phyloP scores from a whole-genome alignment of 2,797 vertebrate species.

The Thunnus albacares region DNA sequence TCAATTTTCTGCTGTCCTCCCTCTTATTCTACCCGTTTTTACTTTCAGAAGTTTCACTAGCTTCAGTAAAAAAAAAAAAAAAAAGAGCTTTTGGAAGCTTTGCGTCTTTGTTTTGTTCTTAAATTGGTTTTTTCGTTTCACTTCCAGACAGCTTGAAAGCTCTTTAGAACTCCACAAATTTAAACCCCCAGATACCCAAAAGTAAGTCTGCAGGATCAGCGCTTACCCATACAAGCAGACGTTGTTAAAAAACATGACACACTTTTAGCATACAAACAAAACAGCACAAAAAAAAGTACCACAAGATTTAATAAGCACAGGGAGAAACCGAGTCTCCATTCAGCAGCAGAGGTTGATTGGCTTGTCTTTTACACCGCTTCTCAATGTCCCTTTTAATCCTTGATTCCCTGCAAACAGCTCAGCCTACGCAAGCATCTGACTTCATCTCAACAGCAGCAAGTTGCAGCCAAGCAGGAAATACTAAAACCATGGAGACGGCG shows the following conservation, averaged over 20 bases:
- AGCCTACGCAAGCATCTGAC: constrained; percentile 68
- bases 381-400: constrained; percentile 54
- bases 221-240: not conserved
- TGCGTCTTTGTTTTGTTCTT: constrained; percentile 13
- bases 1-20: constrained; percentile 21
- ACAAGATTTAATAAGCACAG: constrained; percentile 27
- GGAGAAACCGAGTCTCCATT: constrained; percentile 11
- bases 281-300: not conserved
- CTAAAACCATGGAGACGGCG: constrained; percentile 72
- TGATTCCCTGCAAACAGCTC: constrained; percentile 53
- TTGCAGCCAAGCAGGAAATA: constrained; percentile 67
- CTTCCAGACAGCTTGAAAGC: constrained; percentile 21
- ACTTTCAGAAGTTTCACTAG: constrained; percentile 20
- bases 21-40: constrained; percentile 4
- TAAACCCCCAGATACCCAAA: constrained; percentile 20
- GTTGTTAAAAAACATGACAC: constrained; percentile 8
- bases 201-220: constrained; percentile 39
- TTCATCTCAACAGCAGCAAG: constrained; percentile 56
- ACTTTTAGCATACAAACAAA: constrained; percentile 11
- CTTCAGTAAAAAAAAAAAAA: constrained; percentile 25
- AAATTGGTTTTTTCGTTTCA: constrained; percentile 7
- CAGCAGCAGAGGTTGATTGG: constrained; percentile 39
- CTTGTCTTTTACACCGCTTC: constrained; percentile 54
- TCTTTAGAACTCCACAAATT: constrained; percentile 13
- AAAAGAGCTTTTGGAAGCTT: constrained; percentile 14